phyloP scores from a whole-genome alignment of 2,797 vertebrate species.

The Galagoides demidoff region DNA sequence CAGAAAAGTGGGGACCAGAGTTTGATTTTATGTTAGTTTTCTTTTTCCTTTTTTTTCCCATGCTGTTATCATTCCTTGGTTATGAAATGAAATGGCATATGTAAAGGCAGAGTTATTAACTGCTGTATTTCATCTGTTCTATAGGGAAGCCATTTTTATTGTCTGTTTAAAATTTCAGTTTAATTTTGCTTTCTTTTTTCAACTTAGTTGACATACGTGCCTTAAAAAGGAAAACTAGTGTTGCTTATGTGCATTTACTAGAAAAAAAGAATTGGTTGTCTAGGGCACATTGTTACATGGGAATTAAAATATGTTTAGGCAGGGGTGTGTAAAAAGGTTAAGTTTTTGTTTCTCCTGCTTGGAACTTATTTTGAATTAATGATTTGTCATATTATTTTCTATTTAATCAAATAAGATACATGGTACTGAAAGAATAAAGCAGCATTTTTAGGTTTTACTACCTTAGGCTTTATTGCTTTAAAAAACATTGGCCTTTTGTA shows the following conservation, averaged over 20 bases:
- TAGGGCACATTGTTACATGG: conserved; percentile 91
- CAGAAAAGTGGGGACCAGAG: conserved; percentile 92
- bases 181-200: conserved; percentile 85
- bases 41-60: conserved; percentile 84
- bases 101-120: conserved; percentile 86
- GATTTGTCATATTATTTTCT: conserved; percentile 85
- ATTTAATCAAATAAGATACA: conserved; percentile 82
- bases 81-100: conserved; percentile 83
- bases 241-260: conserved; percentile 88
- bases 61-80: conserved; percentile 91
- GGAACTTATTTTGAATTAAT: conserved; percentile 84
- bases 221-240: conserved; percentile 94
- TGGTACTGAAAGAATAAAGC: conserved; percentile 82
- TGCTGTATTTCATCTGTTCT: conserved; percentile 88
- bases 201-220: conserved; percentile 94
- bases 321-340: conserved; percentile 91
- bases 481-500: conserved; percentile 86
- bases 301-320: conserved; percentile 89
- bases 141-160: conserved; percentile 86
- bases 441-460: conserved; percentile 84
- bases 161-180: conserved; percentile 87
- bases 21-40: conserved; percentile 84
- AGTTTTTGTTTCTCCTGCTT: conserved; percentile 90
- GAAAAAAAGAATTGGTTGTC: conserved; percentile 88
- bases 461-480: conserved; percentile 81